Base-by-base conservation (phyloP, 2,113 vertebrate genomes). In the Nanorana parkeri region DNA sequence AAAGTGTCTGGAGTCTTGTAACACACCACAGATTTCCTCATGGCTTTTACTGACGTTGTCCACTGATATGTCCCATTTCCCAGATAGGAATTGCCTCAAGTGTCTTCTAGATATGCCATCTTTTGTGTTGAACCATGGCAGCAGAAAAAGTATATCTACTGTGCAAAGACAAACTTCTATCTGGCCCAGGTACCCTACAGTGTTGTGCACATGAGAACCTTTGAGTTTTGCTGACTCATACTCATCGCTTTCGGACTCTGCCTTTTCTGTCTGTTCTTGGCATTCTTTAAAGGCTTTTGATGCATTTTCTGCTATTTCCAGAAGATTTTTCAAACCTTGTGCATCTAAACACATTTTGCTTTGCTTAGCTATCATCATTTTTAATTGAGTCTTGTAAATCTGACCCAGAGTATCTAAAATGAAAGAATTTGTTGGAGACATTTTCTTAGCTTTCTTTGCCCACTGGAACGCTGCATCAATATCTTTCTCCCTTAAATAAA, bases 351-450 rank as follows among this genome's bases (percentile, higher is more conserved):
- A 54, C 24, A 5, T 65, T 29, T 88, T 87, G 51, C 3, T 73
- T 36, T 89, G 86, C 75, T 78, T 76, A 56, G 87, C 85, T 32
- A 92, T 47, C 19, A 20, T 78, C 87, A 84, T 47, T 84, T 90
- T 95, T 0, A 96, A 75, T 79, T 94, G 69, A 80, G 87, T 91
- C 88, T 95, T 96, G 54, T 94, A 91, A 29, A 96, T 92, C 84
- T 97, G 95, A 56, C 94, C 95, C 8, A 90, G 75, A 52, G 95
- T 96, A 77, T 96, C 94, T 36, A 91, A 89, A 41, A 95, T 89
- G 64, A 92, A 96, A 5, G 95, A 96, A 84, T 85, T 96, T n/a
- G 89, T 83, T 51, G 78, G 89, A 41, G 88, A 89, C 83, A 80
- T 86, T 0, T 7, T 29, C 89, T 88, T 93, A 74, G 96, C 95